phyloP scores from a whole-genome alignment of 2,797 vertebrate genomes.

The Calcarius lapponicus region DNA sequence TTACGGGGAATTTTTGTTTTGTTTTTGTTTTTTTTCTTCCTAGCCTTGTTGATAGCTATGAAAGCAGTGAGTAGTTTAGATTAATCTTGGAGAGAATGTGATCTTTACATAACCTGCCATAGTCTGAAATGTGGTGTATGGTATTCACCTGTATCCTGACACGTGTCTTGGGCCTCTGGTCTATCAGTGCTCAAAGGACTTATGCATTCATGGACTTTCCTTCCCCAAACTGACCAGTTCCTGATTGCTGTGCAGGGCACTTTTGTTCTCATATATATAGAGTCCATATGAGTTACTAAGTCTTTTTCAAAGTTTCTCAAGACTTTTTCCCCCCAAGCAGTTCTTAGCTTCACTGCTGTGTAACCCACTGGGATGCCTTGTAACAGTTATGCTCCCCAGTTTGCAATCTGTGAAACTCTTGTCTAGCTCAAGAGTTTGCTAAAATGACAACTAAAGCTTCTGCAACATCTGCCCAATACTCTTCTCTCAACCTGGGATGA shows the following conservation, averaged over 20 bases:
- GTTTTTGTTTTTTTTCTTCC: not conserved
- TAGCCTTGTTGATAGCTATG: not conserved
- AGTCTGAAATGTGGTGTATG: not conserved
- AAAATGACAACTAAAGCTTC: not conserved
- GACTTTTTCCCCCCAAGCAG: not conserved
- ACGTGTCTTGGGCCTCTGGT: not conserved
- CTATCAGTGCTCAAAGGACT: not conserved
- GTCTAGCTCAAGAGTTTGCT: not conserved
- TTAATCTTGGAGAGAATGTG: not conserved
- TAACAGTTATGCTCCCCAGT: not conserved
- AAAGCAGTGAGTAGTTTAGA: not conserved
- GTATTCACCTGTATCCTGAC: not conserved
- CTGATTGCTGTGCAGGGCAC: not conserved
- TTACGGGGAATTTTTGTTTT: too few relatives aligned
- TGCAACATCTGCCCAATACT: not conserved
- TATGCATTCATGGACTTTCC: not conserved
- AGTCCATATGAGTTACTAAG: not conserved
- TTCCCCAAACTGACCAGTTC: not conserved
- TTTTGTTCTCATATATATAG: not conserved
- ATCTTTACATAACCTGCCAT: not conserved
- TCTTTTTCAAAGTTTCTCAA: not conserved
- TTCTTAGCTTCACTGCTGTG: not conserved
- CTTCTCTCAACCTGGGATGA: not conserved
- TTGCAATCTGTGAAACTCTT: constrained; percentile 1
- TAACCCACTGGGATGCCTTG: not conserved